These are phyloP conservation scores for Lucifuga dentata DNA, from an alignment of 2,113 vertebrate genomes.

Conservation along the genomic window DNA sequence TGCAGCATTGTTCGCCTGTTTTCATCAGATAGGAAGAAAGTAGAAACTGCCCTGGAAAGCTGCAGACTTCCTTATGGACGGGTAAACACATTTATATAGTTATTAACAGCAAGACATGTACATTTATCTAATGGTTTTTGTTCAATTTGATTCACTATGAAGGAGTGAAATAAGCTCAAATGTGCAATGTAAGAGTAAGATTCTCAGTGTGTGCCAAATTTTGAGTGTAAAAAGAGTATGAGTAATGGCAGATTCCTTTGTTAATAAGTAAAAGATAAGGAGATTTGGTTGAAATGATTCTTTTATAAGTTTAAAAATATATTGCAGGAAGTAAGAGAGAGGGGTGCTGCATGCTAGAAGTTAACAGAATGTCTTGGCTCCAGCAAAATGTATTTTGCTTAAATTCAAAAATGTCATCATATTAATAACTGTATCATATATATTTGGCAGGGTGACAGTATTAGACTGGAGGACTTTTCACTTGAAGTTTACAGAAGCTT, in stretches of 20 bases:
- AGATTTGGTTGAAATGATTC: background rate
- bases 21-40: constrained; percentile 94
- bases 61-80: constrained; percentile 93
- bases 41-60: constrained; percentile 92
- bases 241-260: background rate
- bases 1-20: constrained; percentile 94
- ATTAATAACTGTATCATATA: background rate
- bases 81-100: no score
- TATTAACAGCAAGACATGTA: no score
- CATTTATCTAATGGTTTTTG: constrained; percentile 25
- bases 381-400: background rate
- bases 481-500: constrained; percentile 92
- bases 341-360: background rate
- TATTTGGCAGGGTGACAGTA: constrained; percentile 89
- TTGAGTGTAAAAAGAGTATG: background rate
- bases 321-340: background rate
- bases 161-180: constrained; percentile 36
- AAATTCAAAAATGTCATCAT: background rate
- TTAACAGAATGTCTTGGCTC: background rate
- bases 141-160: constrained; percentile 25
- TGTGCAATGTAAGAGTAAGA: constrained; percentile 2
- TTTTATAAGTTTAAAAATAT: background rate
- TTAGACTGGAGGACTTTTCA: constrained; percentile 94
- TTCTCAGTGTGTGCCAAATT: constrained; percentile 1
- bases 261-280: background rate